These are phyloP conservation scores for Coelogynopora nodosa DNA, from an alignment of 2,888 invertebrate species.

Conservation along the genomic window DNA sequence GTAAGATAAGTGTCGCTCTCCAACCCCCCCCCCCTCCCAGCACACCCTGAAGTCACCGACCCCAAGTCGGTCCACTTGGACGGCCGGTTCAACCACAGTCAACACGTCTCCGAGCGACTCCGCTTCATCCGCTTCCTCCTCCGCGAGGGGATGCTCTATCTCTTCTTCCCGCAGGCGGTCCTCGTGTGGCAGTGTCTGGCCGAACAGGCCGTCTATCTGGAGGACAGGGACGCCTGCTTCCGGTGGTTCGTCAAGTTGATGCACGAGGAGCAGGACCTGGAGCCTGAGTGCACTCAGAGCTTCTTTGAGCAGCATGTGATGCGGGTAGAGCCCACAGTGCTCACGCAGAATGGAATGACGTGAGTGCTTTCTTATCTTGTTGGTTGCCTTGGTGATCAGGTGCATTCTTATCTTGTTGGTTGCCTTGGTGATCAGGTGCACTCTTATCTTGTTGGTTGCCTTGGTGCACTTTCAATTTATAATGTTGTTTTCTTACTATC, in stretches of 20 bases:
- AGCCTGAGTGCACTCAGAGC: constrained; percentile 88
- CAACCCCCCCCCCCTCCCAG: constrained; percentile 41
- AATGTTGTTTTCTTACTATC: no score
- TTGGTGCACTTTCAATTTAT: no score
- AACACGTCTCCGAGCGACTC: constrained; percentile 87
- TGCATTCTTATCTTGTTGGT: no score
- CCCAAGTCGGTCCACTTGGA: constrained; percentile 65
- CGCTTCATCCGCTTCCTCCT: constrained; percentile 71
- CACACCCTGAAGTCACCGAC: background rate
- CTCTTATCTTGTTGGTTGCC: no score
- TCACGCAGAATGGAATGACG: constrained; percentile 91
- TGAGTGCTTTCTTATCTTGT: constrained; percentile 66
- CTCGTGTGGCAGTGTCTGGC: constrained; percentile 86
- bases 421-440: no score
- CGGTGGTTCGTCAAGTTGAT: constrained; percentile 86
- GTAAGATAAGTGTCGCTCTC: no score
- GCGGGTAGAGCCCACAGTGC: constrained; percentile 79
- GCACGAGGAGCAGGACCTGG: constrained; percentile 85
- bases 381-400: no score
- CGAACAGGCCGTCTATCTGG: constrained; percentile 82
- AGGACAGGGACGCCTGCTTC: constrained; percentile 91
- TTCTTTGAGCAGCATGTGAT: constrained; percentile 92
- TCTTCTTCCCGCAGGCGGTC: constrained; percentile 92
- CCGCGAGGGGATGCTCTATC: constrained; percentile 87
- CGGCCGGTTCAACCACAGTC: constrained; percentile 81